Percentiles rank a stretch among this genome's conserved stretches.
Conservation (phyloP, 2,113 vertebrate genomes). For the Platichthys flesus region DNA sequence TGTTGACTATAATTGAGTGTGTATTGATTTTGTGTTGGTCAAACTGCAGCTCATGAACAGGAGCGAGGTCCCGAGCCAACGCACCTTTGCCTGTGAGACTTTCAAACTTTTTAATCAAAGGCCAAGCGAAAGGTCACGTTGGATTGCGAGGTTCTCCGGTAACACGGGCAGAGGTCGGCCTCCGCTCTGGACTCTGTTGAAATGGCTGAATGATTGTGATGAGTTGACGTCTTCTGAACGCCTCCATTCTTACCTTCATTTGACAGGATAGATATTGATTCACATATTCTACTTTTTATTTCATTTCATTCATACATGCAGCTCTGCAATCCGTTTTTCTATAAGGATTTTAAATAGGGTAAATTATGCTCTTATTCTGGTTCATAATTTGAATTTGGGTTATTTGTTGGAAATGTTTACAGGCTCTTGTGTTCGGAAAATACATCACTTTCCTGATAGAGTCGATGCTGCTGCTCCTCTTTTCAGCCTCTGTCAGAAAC, state of each 20-base stretch:
- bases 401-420: too few species aligned
- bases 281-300: slow-evolving; percentile 17
- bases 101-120: slow-evolving; percentile 45
- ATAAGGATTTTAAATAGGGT: too few species aligned
- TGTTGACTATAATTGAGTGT: background rate
- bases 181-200: slow-evolving; percentile 35
- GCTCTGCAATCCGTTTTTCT: too few species aligned
- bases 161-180: slow-evolving; percentile 20
- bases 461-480: too few species aligned
- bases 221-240: slow-evolving; percentile 39
- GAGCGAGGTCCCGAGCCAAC: background rate
- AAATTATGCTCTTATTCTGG: background rate
- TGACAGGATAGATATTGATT: slow-evolving; percentile 23
- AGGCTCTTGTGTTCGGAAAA: too few species aligned
- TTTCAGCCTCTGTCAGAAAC: too few species aligned
- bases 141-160: slow-evolving; percentile 27
- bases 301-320: slow-evolving; percentile 14
- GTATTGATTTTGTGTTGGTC: slow-evolving; percentile 1
- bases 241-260: slow-evolving; percentile 24
- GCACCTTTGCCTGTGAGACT: background rate
- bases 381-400: too few species aligned
- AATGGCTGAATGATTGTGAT: slow-evolving; percentile 27
- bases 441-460: too few species aligned
- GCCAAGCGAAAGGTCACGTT: slow-evolving; percentile 41
- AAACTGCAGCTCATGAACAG: background rate